These are phyloP conservation scores for Acronicta psi DNA, from an alignment of 2,888 invertebrate species.

Conservation along the genomic window DNA sequence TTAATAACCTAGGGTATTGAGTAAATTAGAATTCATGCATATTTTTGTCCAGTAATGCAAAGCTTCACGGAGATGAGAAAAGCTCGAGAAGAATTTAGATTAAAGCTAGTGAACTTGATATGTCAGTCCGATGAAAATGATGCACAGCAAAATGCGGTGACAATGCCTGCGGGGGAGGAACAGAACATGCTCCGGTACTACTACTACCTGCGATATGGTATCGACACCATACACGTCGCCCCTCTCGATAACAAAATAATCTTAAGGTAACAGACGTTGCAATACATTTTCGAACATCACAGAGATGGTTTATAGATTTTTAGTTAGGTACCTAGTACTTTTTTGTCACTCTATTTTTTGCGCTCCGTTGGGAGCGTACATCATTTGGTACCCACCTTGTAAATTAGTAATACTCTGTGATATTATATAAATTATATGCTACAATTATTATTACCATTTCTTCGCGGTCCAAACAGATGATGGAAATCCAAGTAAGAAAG, in stretches of 20 bases:
- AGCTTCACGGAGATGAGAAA: conserved; percentile 91
- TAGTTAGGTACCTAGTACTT: too few species aligned
- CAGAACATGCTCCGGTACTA: conserved; percentile 94
- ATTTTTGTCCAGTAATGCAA: conserved; percentile 84
- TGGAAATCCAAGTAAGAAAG: too few species aligned
- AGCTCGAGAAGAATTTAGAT: conserved; percentile 95
- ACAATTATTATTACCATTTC: too few species aligned
- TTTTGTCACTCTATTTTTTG: too few species aligned
- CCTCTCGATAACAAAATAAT: conserved; percentile 94
- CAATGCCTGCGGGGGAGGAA: conserved; percentile 90
- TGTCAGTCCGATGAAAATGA: conserved; percentile 85
- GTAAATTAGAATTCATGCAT: not conserved
- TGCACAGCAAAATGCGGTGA: conserved; percentile 47
- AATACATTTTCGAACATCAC: too few species aligned
- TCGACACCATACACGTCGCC: conserved; percentile 96
- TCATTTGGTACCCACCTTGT: too few species aligned
- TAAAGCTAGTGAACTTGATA: conserved; percentile 93
- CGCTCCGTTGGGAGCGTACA: too few species aligned
- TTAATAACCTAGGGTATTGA: too few species aligned
- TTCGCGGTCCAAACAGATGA: too few species aligned
- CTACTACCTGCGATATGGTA: conserved; percentile 96
- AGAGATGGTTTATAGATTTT: too few species aligned
- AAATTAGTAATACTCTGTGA: too few species aligned
- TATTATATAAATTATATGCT: too few species aligned
- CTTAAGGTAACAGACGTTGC: conserved; percentile 83